Evolutionary conservation across 2,113 vertebrate genomes (phyloP).

Genomic region (Rhegmatorhina hoffmannsi): DNA sequence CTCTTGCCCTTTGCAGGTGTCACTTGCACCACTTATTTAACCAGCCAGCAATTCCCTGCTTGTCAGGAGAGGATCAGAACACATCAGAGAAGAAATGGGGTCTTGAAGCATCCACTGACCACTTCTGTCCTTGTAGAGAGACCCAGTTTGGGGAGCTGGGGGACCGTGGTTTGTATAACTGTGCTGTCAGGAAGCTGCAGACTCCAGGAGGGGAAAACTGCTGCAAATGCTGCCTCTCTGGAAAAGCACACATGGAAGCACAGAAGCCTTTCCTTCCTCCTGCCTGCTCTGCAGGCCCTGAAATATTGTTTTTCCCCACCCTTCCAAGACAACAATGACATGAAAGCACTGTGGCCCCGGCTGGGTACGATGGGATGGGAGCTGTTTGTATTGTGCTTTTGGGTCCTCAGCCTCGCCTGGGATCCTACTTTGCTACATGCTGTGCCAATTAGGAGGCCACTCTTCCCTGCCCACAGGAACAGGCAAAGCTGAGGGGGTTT

Average conservation of each 20-base stretch:
- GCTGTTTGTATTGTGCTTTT: slow-evolving; percentile 27
- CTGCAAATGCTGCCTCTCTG: background rate
- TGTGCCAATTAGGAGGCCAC: background rate
- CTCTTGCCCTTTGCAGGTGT: background rate
- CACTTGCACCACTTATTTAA: background rate
- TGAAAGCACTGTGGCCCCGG: background rate
- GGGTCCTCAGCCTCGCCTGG: background rate
- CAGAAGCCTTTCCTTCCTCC: slow-evolving; percentile 29
- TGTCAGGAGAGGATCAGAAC: background rate
- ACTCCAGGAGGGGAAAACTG: background rate
- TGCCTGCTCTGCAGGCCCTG: background rate
- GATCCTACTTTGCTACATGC: background rate
- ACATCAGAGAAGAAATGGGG: background rate
- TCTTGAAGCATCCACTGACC: background rate
- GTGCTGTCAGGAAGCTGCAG: background rate
- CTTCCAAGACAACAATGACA: slow-evolving; percentile 57
- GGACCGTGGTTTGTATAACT: background rate
- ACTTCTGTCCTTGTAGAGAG: fast-evolving
- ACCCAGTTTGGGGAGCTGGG: fast-evolving
- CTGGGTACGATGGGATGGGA: background rate
- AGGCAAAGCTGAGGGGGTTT: background rate
- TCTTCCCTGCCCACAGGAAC: background rate
- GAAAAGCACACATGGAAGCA: background rate
- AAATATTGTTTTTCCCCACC: slow-evolving; percentile 29
- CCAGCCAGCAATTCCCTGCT: background rate